Evolutionary conservation across 2,888 invertebrate species (phyloP).

Genomic region (Hypomecis atomaria): DNA sequence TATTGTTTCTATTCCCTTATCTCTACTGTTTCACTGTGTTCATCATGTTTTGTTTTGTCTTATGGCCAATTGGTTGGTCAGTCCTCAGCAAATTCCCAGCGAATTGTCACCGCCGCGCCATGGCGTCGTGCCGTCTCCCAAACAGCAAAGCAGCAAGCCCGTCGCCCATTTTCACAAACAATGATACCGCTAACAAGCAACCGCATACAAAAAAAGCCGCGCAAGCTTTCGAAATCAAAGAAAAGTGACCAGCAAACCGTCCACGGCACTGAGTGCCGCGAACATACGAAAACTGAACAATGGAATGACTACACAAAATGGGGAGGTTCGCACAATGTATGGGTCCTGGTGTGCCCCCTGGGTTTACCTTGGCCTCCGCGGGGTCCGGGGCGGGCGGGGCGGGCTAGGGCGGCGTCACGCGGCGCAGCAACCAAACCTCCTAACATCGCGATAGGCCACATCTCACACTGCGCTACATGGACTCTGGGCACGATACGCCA

Average conservation of each 20-base stretch:
- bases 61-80: too few relatives aligned
- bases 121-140: background rate
- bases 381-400: slow-evolving; percentile 45
- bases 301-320: slow-evolving; percentile 66
- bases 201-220: slow-evolving; percentile 64
- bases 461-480: slow-evolving; percentile 81
- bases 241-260: slow-evolving; percentile 44
- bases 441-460: slow-evolving; percentile 81
- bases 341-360: slow-evolving; percentile 76
- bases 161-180: slow-evolving; percentile 54
- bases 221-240: slow-evolving; percentile 43
- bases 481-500: slow-evolving; percentile 79
- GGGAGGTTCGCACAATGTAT: slow-evolving; percentile 75
- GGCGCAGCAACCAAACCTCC: slow-evolving; percentile 64
- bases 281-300: slow-evolving; percentile 58
- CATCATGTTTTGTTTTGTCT: too few relatives aligned
- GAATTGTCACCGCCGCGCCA: background rate
- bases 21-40: too few relatives aligned
- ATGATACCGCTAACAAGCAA: slow-evolving; percentile 63
- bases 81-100: background rate
- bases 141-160: too few relatives aligned
- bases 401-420: slow-evolving; percentile 49
- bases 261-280: slow-evolving; percentile 49
- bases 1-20: too few relatives aligned
- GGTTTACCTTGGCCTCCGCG: slow-evolving; percentile 72